Evolutionary conservation across 2,888 invertebrate genomes (phyloP).

Genomic region (Parascotia fuliginaria): DNA sequence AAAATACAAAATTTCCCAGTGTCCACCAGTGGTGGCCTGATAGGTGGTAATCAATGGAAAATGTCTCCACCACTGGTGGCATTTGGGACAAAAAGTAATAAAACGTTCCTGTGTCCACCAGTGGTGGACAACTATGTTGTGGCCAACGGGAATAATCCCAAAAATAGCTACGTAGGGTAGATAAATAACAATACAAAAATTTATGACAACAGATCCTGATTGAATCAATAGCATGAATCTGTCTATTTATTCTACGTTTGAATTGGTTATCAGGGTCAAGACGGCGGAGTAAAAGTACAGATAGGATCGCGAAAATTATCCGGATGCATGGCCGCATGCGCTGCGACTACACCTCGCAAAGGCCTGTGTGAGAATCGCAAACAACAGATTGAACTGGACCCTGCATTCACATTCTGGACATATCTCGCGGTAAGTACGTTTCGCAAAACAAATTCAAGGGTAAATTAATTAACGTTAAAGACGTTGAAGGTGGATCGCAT

Average conservation of each 20-base stretch:
- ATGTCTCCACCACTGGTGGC: too few relatives aligned
- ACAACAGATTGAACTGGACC: constrained; percentile 87
- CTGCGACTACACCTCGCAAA: constrained; percentile 84
- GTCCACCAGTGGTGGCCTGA: too few relatives aligned
- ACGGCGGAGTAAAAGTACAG: constrained; percentile 59
- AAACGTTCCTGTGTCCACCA: too few relatives aligned
- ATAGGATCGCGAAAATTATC: constrained; percentile 64
- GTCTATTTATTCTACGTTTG: constrained; percentile 4
- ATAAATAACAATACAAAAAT: too few relatives aligned
- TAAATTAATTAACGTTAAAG: constrained; percentile 20
- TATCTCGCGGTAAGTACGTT: constrained; percentile 88
- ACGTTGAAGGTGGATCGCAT: constrained; percentile 19
- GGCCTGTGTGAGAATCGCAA: constrained; percentile 87
- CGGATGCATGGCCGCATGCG: constrained; percentile 86
- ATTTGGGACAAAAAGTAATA: too few relatives aligned
- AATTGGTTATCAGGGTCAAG: constrained; percentile 42
- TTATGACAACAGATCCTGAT: too few relatives aligned
- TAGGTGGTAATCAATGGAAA: too few relatives aligned
- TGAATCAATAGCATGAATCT: too few relatives aligned
- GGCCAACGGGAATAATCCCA: too few relatives aligned
- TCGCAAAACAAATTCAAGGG: constrained; percentile 9
- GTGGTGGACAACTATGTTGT: too few relatives aligned
- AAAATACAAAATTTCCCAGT: too few relatives aligned
- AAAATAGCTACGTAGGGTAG: too few relatives aligned
- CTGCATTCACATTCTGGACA: constrained; percentile 89